Evolutionary conservation across 2,797 vertebrate genomes (phyloP).

Genomic region (Lindbergichthys nudifrons): DNA sequence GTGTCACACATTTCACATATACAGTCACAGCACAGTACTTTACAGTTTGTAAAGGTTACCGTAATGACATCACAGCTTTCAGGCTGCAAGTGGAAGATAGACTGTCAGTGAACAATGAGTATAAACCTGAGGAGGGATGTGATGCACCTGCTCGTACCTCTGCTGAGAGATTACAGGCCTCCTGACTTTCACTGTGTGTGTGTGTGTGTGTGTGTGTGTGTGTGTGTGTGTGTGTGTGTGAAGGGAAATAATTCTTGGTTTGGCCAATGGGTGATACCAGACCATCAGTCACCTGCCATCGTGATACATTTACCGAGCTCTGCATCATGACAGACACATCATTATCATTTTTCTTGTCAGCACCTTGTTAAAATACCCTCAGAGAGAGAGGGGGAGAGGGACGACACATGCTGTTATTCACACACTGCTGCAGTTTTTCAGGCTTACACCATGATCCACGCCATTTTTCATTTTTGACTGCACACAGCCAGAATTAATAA

Average conservation of each 20-base stretch:
- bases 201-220: conserved; percentile 19
- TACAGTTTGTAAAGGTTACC: conserved; percentile 67
- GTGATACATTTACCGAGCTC: conserved; percentile 76
- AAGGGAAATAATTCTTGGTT: conserved; percentile 68
- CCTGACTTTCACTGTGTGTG: conserved; percentile 1
- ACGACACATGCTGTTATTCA: conserved; percentile 39
- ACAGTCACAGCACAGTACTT: conserved; percentile 49
- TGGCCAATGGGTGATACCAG: conserved; percentile 64
- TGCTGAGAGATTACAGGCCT: conserved; percentile 42
- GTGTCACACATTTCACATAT: conserved; percentile 52
- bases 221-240: conserved; percentile 36
- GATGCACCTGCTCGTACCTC: conserved; percentile 55
- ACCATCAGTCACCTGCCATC: conserved; percentile 79
- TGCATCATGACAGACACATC: conserved; percentile 78
- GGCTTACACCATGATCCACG: conserved; percentile 20
- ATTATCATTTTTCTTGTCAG: conserved; percentile 86
- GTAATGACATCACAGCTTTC: conserved; percentile 43
- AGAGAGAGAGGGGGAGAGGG: conserved; percentile 45
- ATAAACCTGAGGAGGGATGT: conserved; percentile 41
- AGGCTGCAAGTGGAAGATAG: conserved; percentile 40
- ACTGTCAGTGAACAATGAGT: conserved; percentile 60
- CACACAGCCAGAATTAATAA: conserved; percentile 15
- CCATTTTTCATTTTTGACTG: conserved; percentile 20
- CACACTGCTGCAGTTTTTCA: conserved; percentile 44
- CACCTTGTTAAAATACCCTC: conserved; percentile 78